Base-by-base conservation (phyloP, 2,113 vertebrate genomes). In the Grantiella picta region DNA sequence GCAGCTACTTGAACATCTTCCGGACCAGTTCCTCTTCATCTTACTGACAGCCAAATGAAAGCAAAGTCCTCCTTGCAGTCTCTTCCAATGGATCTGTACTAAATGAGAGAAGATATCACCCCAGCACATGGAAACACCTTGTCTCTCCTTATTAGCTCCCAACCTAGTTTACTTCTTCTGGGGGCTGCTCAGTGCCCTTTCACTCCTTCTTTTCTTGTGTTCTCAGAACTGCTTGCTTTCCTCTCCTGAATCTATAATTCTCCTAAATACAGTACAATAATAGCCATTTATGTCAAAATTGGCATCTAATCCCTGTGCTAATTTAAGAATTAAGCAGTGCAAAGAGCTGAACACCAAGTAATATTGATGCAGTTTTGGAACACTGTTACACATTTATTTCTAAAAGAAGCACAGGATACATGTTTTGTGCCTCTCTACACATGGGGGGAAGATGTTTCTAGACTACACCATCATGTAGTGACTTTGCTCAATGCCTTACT, bases 1-100 rank as follows among this genome's bases (percentile, higher is more conserved):
- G 24, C 47, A 71, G 47, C 17, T 89, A 17, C 40, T 42, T 63
- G 20, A 70, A 6, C 4, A 4, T 50, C 78, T 82, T 72, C 40
- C 54, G 73, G 28, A 33, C 4, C 36, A 38, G 45, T 35, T 85
- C 50, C 23, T 85, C 12, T n/a, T 23, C 28, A n/a, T 75, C 19
- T 76, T 9, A 52, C 38, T 73, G 71, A 11, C 31, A 70, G 12
- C 5, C 44, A 50, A 72, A 45, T 10, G 23, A 86, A 81, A 80
- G 2, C 5, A 7, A 82, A 69, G 33, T 38, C 11, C 18, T 65
- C 28, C 25, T 53, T 72, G 15, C 20, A 45, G 12, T 24, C 13
- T 54, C 20, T 85, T 82, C 45, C 0, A 0, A 12, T 29, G 40
- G 31, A 49, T 63, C 82, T 79, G 18, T 11, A 9, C 31, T 31